These are phyloP conservation scores for Drosophila infuscata DNA, from an alignment of 2,888 invertebrate genomes.

Conservation along the genomic window DNA sequence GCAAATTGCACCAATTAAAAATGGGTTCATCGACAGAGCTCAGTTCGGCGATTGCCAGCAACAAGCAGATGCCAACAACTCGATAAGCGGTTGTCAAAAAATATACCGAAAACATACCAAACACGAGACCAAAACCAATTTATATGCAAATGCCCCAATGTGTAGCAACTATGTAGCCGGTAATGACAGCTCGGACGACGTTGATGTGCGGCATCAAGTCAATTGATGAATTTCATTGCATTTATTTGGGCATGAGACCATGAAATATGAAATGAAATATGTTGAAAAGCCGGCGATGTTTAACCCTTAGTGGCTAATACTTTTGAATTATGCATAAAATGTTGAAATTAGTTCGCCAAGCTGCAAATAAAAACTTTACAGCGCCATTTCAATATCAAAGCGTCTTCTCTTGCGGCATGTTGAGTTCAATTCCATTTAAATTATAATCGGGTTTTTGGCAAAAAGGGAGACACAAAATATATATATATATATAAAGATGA, in stretches of 20 bases:
- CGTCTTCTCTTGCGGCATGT: conserved; percentile 31
- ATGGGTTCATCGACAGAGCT: conserved; percentile 45
- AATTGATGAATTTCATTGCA: conserved; percentile 78
- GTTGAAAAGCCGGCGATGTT: conserved; percentile 31
- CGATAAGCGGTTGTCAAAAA: conserved; percentile 67
- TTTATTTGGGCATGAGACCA: conserved; percentile 75
- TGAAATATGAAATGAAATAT: conserved; percentile 71
- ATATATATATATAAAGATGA: neutral
- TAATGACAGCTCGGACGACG: conserved; percentile 36
- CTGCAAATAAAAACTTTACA: conserved; percentile 61
- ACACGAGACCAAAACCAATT: conserved; percentile 76
- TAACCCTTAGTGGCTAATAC: conserved; percentile 67
- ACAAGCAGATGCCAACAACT: conserved; percentile 67
- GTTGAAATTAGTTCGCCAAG: conserved; percentile 65
- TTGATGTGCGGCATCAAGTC: conserved; percentile 53
- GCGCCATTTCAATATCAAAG: conserved; percentile 80
- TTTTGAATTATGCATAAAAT: conserved; percentile 76
- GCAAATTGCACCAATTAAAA: conserved; percentile 76
- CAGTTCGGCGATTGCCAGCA: conserved; percentile 55
- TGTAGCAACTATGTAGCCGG: conserved; percentile 37
- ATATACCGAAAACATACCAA: conserved; percentile 41
- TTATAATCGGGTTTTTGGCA: conserved; percentile 27
- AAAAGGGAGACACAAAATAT: neutral
- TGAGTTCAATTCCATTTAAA: conserved; percentile 49
- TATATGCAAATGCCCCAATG: conserved; percentile 78